These are phyloP conservation scores for Lemur catta DNA, from an alignment of 2,797 vertebrate genomes.

Conservation along the genomic window DNA sequence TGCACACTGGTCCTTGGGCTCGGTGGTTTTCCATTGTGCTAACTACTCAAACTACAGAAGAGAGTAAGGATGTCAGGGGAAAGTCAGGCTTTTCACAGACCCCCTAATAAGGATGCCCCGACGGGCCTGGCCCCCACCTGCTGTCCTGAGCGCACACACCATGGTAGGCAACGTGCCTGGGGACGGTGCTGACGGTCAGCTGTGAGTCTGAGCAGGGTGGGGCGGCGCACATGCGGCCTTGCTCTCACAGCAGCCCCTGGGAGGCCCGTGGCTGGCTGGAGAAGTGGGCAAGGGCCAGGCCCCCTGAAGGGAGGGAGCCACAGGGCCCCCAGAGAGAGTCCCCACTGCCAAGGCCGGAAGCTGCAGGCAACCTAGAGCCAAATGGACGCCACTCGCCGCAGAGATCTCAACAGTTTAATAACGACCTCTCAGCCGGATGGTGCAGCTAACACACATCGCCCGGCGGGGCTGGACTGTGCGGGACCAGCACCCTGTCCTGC, in stretches of 20 bases:
- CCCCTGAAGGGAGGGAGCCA: neutral
- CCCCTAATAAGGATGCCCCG: neutral
- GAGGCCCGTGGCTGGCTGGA: neutral
- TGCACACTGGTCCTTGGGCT: neutral
- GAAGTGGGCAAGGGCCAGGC: neutral
- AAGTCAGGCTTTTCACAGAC: rapidly evolving
- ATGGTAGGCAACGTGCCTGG: too few relatives aligned
- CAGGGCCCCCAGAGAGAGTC: neutral
- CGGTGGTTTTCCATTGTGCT: neutral
- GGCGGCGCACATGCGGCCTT: rapidly evolving
- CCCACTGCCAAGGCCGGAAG: neutral
- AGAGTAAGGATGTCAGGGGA: too few relatives aligned
- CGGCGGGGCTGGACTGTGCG: rapidly evolving
- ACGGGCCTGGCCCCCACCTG: neutral
- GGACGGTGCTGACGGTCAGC: neutral
- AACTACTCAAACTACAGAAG: rapidly evolving
- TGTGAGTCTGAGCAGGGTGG: neutral
- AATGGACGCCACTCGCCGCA: neutral
- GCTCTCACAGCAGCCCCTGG: neutral
- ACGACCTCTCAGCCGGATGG: rapidly evolving
- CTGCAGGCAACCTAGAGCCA: neutral
- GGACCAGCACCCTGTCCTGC: neutral
- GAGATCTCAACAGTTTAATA: neutral
- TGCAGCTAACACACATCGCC: rapidly evolving
- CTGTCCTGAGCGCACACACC: too few relatives aligned